Conservation (phyloP, 2,797 vertebrate species). For the Hylomyscus alleni region DNA sequence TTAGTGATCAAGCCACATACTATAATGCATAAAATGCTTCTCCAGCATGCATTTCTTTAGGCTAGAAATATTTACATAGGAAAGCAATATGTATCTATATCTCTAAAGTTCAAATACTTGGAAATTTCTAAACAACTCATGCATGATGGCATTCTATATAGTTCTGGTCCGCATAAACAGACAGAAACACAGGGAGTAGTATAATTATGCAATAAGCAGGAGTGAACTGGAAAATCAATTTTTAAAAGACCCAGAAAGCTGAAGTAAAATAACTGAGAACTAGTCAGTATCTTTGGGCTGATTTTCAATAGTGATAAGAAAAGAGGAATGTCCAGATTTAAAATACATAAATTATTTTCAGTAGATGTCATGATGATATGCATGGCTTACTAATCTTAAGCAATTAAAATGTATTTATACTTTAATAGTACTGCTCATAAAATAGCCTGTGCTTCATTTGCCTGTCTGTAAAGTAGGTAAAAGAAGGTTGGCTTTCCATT, state of each 20-base stretch:
- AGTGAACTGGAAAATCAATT: neutral
- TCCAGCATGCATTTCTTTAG: neutral
- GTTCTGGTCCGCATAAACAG: neutral
- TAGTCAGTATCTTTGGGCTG: neutral
- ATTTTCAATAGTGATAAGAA: neutral
- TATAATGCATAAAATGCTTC: neutral
- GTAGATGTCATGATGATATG: neutral
- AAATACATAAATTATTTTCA: constrained; percentile 9
- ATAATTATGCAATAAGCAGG: neutral
- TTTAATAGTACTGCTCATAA: constrained; percentile 12
- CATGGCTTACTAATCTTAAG: neutral
- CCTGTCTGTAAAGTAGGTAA: neutral
- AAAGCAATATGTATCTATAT: neutral
- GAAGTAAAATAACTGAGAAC: neutral
- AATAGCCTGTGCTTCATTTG: constrained; percentile 2
- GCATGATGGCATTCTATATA: neutral
- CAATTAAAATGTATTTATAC: constrained; percentile 9
- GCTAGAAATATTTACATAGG: neutral
- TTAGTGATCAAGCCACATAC: neutral
- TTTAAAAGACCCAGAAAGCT: neutral
- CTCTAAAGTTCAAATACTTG: neutral
- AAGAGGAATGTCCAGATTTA: neutral
- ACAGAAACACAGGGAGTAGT: neutral
- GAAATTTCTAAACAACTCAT: neutral
- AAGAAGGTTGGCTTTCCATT: neutral